These are phyloP conservation scores for Dioctria rufipes DNA, from an alignment of 2,888 invertebrate species.

Conservation along the genomic window DNA sequence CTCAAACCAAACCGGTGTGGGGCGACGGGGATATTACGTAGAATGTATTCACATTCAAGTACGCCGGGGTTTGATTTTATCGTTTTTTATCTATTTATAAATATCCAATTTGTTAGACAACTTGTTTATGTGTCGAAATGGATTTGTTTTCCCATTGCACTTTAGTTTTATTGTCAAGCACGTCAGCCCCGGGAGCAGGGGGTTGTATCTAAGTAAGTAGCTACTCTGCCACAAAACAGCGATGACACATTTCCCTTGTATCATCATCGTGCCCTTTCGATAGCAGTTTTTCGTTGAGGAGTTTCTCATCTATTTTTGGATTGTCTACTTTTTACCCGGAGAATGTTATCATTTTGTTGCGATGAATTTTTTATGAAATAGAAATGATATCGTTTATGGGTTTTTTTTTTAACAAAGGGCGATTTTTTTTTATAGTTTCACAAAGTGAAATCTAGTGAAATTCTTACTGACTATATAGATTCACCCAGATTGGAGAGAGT, in stretches of 20 bases:
- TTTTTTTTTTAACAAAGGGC: too few relatives aligned
- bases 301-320: not conserved
- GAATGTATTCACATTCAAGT: slow-evolving; percentile 16
- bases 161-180: not conserved
- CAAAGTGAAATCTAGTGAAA: too few relatives aligned
- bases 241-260: slow-evolving; percentile 37
- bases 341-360: slow-evolving; percentile 17
- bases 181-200: not conserved
- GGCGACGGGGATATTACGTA: not conserved
- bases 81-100: slow-evolving; percentile 54
- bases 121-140: slow-evolving; percentile 53
- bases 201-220: too few relatives aligned
- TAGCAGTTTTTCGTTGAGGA: not conserved
- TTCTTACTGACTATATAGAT: too few relatives aligned
- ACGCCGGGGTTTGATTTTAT: slow-evolving; percentile 47
- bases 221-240: not conserved
- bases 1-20: not conserved
- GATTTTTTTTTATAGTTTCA: too few relatives aligned
- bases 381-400: not conserved
- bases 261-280: not conserved
- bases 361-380: slow-evolving; percentile 24
- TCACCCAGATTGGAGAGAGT: too few relatives aligned
- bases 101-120: slow-evolving; percentile 54
- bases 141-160: slow-evolving; percentile 46
- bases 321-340: slow-evolving; percentile 4